Evolutionary conservation across 2,888 invertebrate genomes (phyloP), one percentile per base, ranked within the genome.

Genomic region (Pantelozetes paolii): DNA sequence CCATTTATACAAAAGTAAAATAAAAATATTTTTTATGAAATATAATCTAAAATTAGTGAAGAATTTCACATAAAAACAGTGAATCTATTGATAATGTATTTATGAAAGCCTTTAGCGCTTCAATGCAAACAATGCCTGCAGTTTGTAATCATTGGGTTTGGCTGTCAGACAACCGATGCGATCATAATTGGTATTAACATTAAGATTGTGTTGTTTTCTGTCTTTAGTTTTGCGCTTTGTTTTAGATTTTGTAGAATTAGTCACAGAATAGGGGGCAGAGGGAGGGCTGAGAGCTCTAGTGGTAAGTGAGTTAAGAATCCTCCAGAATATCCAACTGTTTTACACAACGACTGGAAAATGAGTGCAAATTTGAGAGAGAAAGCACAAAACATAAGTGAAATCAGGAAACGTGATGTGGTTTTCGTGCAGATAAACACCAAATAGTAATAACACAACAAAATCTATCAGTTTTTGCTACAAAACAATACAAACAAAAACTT

Each of bases 351-450:
- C 57, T 64, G 64, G 30, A 59, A 59, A 26, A 59, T 59, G 30
- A 30, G 64, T 11, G 36, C 59, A 59, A 59, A 57, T 2, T 28
- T 28, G 30, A 20, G 9, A 64, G 20, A 36, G n/a, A 20, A 20
- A 64, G 30, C n/a, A 64, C 8, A 64, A 30, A 30, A 59, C 32
- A 59, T 30, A 28, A 59, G 18, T 32, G 18, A 64, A 64, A 32
- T 36, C 23, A 20, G 26, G 45, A 28, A 45, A 69, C 69, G 69
- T 69, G 69, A 69, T 69, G 69, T 69, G 69, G 69, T 69, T 69
- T 45, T 69, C 69, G 69, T 69, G 69, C 40, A 32, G 36, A 64
- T 36, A 64, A 64, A 64, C 32, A 45, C 69, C 20, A 64, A 23
- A n/a, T n/a, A n/a, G n/a, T n/a, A n/a, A n/a, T n/a, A n/a, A n/a